These are phyloP conservation scores for Gandaritis pyraliata DNA, from an alignment of 2,888 invertebrate species.

Conservation along the genomic window DNA sequence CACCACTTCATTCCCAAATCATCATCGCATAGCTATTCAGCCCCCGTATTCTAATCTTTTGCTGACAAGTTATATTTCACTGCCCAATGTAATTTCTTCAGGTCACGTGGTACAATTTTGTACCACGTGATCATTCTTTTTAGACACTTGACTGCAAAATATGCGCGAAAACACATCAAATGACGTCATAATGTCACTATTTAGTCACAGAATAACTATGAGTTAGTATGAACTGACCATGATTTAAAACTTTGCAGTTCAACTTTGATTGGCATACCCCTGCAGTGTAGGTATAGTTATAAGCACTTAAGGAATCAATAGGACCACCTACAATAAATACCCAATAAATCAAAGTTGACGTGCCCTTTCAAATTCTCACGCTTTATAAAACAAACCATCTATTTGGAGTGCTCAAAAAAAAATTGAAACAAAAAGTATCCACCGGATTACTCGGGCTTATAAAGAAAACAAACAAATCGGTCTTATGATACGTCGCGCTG, in stretches of 20 bases:
- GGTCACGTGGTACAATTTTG: too few relatives aligned
- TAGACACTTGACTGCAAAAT: too few relatives aligned
- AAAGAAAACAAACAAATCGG: constrained; percentile 71
- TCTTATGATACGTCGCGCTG: constrained; percentile 53
- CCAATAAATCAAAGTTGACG: constrained; percentile 57
- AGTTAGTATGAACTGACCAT: too few relatives aligned
- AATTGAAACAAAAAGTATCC: constrained; percentile 59
- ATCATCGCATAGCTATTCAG: not conserved
- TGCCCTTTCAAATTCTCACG: constrained; percentile 73
- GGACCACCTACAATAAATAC: constrained; percentile 33
- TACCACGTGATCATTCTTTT: too few relatives aligned
- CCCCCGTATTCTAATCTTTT: too few relatives aligned
- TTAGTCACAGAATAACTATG: too few relatives aligned
- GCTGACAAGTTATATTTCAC: too few relatives aligned
- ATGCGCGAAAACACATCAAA: too few relatives aligned
- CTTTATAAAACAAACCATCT: constrained; percentile 65
- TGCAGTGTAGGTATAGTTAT: constrained; percentile 13
- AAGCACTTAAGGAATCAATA: constrained; percentile 30
- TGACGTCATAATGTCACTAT: too few relatives aligned
- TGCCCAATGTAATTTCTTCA: too few relatives aligned
- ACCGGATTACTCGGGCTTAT: constrained; percentile 63
- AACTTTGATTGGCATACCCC: too few relatives aligned
- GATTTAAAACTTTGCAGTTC: too few relatives aligned
- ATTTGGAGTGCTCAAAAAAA: constrained; percentile 65
- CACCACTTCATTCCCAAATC: not conserved